Evolutionary conservation across 1,140 invertebrate genomes (phyloP).

Genomic region (Heliconius melpomene): DNA sequence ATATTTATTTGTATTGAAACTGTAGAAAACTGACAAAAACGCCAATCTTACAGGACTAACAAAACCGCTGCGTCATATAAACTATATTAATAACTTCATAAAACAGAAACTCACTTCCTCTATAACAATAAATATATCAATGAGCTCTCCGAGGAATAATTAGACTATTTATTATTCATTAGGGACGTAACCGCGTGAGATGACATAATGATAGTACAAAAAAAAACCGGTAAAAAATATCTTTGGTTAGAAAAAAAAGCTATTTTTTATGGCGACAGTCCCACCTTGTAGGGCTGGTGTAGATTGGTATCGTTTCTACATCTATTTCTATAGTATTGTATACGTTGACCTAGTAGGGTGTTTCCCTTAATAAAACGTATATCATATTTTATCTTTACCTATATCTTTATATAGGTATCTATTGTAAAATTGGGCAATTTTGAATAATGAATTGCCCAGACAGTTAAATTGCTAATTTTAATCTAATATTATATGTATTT

Average conservation of each 20-base stretch:
- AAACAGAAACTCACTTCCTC: slow-evolving; percentile 19
- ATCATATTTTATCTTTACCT: slow-evolving; percentile 11
- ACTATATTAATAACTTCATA: not conserved
- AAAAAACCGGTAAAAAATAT: slow-evolving; percentile 47
- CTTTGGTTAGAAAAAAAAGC: slow-evolving; percentile 43
- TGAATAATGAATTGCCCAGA: not conserved
- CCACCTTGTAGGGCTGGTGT: slow-evolving; percentile 37
- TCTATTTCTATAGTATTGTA: not conserved
- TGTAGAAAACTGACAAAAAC: not conserved
- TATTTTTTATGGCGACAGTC: slow-evolving; percentile 52
- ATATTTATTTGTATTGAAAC: not conserved
- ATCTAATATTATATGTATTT: not conserved
- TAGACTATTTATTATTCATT: slow-evolving; percentile 67
- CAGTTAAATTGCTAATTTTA: not conserved
- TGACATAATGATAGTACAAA: slow-evolving; percentile 58
- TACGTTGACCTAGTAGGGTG: slow-evolving; percentile 25
- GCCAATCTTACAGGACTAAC: no score
- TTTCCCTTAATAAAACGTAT: slow-evolving; percentile 35
- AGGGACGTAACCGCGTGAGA: slow-evolving; percentile 51
- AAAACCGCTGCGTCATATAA: not conserved
- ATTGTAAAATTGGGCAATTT: slow-evolving; percentile 7
- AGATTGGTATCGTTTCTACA: slow-evolving; percentile 35
- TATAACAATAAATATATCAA: slow-evolving; percentile 52
- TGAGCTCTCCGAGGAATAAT: slow-evolving; percentile 57
- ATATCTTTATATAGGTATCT: not conserved